Evolutionary conservation across 2,888 invertebrate genomes (phyloP).

Genomic region (Cheilosia grossa): DNA sequence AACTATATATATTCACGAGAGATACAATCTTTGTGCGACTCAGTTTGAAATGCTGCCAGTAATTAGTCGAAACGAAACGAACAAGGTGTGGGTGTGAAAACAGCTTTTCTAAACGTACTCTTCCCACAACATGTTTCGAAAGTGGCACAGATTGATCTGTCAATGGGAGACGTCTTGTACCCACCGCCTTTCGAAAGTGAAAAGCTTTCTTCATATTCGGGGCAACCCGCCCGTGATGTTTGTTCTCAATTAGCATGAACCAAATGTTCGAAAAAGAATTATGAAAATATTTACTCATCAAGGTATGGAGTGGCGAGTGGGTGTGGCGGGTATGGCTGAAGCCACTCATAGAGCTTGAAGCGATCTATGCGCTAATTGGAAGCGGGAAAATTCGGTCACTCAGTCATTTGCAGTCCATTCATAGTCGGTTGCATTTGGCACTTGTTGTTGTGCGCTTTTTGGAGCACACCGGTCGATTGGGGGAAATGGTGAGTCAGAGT

Average conservation of each 20-base stretch:
- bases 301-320: neutral
- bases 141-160: slow-evolving; percentile 2
- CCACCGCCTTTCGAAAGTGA: neutral
- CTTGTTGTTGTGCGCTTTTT: neutral
- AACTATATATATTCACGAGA: neutral
- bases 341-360: neutral
- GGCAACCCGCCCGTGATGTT: slow-evolving; percentile 2
- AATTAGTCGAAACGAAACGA: slow-evolving; percentile 19
- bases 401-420: slow-evolving; percentile 26
- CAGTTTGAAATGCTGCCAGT: neutral
- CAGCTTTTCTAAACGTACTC: neutral
- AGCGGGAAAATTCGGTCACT: slow-evolving; percentile 25
- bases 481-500: neutral
- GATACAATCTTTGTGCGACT: slow-evolving; percentile 19
- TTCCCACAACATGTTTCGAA: slow-evolving; percentile 5
- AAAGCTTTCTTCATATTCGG: slow-evolving; percentile 6
- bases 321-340: neutral
- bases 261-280: slow-evolving; percentile 29
- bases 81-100: slow-evolving; percentile 23
- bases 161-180: neutral
- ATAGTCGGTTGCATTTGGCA: slow-evolving; percentile 18
- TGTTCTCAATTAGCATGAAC: slow-evolving; percentile 48
- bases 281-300: slow-evolving; percentile 37
- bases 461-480: slow-evolving; percentile 5
- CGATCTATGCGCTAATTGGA: slow-evolving; percentile 45